Base-by-base conservation (phyloP, 2,888 invertebrate species). In the Melinaea menophilus region DNA sequence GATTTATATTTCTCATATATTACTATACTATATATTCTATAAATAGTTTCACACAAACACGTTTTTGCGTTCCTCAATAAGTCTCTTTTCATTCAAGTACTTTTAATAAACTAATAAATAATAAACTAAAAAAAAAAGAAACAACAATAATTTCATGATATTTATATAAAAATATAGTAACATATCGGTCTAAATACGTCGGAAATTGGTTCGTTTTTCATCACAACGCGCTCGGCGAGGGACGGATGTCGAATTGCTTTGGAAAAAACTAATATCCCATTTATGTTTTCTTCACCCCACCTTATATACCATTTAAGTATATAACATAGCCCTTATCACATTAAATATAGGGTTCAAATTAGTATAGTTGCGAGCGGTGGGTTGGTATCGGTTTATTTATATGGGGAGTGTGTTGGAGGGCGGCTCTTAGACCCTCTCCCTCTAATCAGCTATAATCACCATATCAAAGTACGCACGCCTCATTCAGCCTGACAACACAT, bases 391-490 rank as follows among this genome's bases (percentile, higher is more conserved):
- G 84, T 84, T 85, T 88, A 88, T 90, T 89, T 90, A 85, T 87
- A 84, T 86, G 86, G 82, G 80, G 87, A 84, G 85, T 86, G 88
- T 85, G 88, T 86, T 77, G 77, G 81, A 84, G 88, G 85, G 79
- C 77, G 78, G 75, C 78, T 74, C 79, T 77, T 78, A 73, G 70
- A 67, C 77, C 77, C 80, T 78, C 85, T 75, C 83, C 82, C 86
- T 86, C 88, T 90, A 90, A 90, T 90, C 90, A 90, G 86, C 81
- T 86, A 86, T 90, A 90, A 90, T 90, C 90, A 90, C 88, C 90
- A 90, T 90, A 90, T 90, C 90, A 90, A 90, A 90, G 89, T 88
- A 86, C 88, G 86, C 82, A 85, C 85, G 83, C 86, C 82, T 85
- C 86, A 86, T 88, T 87, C 83, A 81, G 80, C 84, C 79, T 85